phyloP scores from a whole-genome alignment of 1,140 invertebrate genomes.

The Gryllus bimaculatus region DNA sequence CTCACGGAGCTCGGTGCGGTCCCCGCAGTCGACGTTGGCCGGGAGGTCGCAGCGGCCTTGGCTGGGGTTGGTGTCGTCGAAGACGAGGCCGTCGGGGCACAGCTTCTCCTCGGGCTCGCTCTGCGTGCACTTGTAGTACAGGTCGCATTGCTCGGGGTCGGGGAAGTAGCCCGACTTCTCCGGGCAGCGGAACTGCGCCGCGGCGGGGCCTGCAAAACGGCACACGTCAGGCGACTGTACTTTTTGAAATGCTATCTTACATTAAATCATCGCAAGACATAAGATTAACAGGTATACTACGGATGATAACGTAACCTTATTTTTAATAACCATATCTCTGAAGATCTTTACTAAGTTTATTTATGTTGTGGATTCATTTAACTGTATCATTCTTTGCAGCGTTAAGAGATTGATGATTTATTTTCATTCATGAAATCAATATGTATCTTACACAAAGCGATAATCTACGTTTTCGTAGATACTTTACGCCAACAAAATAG shows the following conservation, averaged over 20 bases:
- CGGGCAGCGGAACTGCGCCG: slow-evolving; percentile 45
- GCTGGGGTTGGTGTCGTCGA: slow-evolving; percentile 62
- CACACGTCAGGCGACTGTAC: neutral
- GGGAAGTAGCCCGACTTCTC: slow-evolving; percentile 65
- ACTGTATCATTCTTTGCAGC: no score
- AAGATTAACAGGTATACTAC: neutral
- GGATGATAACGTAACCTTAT: neutral
- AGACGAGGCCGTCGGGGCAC: slow-evolving; percentile 74
- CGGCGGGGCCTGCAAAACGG: neutral
- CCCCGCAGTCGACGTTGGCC: slow-evolving; percentile 67
- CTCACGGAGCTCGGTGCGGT: slow-evolving; percentile 66
- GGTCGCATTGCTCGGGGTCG: slow-evolving; percentile 68
- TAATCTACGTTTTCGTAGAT: no score
- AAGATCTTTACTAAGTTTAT: neutral
- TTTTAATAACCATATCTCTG: neutral
- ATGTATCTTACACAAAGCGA: no score
- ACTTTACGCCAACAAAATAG: no score
- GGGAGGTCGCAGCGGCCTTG: slow-evolving; percentile 70
- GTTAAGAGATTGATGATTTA: no score
- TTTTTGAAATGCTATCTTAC: neutral
- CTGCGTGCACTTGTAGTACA: slow-evolving; percentile 66
- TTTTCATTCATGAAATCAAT: no score
- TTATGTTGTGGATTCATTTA: neutral
- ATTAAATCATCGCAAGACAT: neutral
- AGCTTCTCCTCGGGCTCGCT: slow-evolving; percentile 55